Base-by-base conservation (phyloP, 2,888 invertebrate species). In the Ophion slaviceki region DNA sequence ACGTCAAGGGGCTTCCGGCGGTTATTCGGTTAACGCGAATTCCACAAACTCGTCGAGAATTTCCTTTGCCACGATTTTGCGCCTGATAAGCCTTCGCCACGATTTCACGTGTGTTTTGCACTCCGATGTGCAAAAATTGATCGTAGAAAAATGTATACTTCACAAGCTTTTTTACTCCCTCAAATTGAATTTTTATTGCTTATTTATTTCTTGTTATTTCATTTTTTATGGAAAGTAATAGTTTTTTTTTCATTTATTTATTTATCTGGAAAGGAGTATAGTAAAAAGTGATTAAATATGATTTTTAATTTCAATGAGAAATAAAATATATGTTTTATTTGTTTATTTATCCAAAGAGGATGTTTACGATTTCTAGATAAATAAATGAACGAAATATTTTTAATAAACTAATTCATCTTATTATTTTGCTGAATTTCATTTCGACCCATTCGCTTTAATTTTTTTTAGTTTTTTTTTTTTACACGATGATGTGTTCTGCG, bases 1-100 rank as follows among this genome's bases (percentile, higher is more conserved):
- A n/a, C 67, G n/a, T 79, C 75, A 66, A 76, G 66, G 70, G 62
- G 32, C 36, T 74, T 85, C 72, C 62, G 57, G 75, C 28, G 70
- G 75, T 71, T 79, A 82, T 82, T 82, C 70, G 79, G 79, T 75
- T 79, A 79, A 40, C 24, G 40, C 67, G 68, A 74, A 64, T 47
- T 59, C 75, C 17, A 24, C 36, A 67, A 68, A 62, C 74, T 20
- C 62, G 61, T 74, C 76, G 36, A 32, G 66, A 59, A 66, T 72
- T 80, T 64, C 59, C 28, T 66, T 66, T 28, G 57, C 47, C 32
- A 40, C 40, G 17, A 64, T 62, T 75, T 71, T 47, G 45, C 53
- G 5, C 0, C 0, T 11, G 11, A 5, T 3, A 14, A 53, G 17
- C 53, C 14, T 53, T 2, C 1, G 2, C 53, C 53, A 14, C 53